phyloP scores from a whole-genome alignment of 2,797 vertebrate genomes.

The Enteromius argenteus region DNA sequence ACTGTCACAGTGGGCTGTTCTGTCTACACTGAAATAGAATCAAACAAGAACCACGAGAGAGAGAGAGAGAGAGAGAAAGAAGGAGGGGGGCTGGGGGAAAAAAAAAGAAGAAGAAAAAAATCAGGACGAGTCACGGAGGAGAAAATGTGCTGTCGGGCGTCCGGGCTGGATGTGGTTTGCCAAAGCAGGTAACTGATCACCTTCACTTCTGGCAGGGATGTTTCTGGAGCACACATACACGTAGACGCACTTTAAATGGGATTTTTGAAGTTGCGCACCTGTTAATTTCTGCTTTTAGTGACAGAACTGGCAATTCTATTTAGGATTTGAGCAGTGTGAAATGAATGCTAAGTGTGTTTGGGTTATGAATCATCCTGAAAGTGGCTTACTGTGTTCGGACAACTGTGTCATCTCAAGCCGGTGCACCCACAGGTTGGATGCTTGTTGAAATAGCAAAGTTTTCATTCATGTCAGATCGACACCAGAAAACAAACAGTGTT shows the following conservation, averaged over 20 bases:
- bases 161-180: conserved; percentile 79
- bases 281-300: conserved; percentile 29
- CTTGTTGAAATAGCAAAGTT: conserved; percentile 37
- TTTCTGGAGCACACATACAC: conserved; percentile 20
- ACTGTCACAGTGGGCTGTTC: conserved; percentile 77
- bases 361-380: conserved; percentile 39
- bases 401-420: conserved; percentile 38
- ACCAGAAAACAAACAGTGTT: background rate
- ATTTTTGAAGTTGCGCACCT: conserved; percentile 10
- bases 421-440: conserved; percentile 61
- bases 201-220: conserved; percentile 48
- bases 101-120: conserved; percentile 48
- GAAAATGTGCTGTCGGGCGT: conserved; percentile 76
- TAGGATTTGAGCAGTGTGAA: conserved; percentile 38
- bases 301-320: conserved; percentile 16
- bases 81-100: conserved; percentile 2
- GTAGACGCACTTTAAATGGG: conserved; percentile 15
- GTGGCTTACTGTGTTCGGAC: conserved; percentile 27
- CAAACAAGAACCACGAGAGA: conserved; percentile 77
- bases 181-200: conserved; percentile 76
- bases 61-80: conserved; percentile 47
- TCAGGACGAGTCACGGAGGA: conserved; percentile 71
- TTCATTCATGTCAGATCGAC: background rate
- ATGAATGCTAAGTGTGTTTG: conserved; percentile 25
- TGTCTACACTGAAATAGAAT: conserved; percentile 81